phyloP scores from a whole-genome alignment of 2,797 vertebrate species.

The Apogon talboti region DNA sequence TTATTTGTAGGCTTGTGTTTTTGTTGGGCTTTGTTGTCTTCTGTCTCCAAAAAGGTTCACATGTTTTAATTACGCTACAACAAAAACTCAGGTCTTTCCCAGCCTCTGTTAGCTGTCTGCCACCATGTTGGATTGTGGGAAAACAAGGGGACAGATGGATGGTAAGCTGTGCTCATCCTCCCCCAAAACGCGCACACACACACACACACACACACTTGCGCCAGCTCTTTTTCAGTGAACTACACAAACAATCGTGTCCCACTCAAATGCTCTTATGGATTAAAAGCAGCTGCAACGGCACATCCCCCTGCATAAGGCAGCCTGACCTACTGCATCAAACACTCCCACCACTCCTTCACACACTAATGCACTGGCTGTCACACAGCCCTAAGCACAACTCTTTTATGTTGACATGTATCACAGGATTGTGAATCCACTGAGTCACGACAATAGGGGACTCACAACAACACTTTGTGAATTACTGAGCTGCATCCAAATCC shows the following conservation, averaged over 20 bases:
- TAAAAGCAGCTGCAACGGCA: conserved; percentile 63
- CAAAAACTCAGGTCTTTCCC: conserved; percentile 45
- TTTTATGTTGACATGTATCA: conserved; percentile 34
- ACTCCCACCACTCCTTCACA: conserved; percentile 13
- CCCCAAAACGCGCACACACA: conserved; percentile 13
- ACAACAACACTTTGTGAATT: conserved; percentile 7
- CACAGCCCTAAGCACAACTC: conserved; percentile 24
- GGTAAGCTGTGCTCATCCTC: conserved; percentile 40
- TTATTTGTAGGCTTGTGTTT: conserved; percentile 6
- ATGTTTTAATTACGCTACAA: conserved; percentile 65
- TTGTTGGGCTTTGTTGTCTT: conserved; percentile 31
- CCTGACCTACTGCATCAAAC: conserved; percentile 50
- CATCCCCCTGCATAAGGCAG: conserved; percentile 34
- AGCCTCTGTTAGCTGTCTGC: conserved; percentile 46
- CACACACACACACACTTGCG: conserved; percentile 27
- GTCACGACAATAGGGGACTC: conserved; percentile 13
- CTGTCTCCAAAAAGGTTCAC: conserved; percentile 39
- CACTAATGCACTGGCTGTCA: conserved; percentile 62
- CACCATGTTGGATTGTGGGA: conserved; percentile 44
- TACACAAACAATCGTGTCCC: conserved; percentile 64
- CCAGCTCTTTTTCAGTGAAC: conserved; percentile 58
- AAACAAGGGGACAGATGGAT: conserved; percentile 68
- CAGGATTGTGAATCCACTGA: conserved; percentile 20
- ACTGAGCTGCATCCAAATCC: conserved; percentile 8
- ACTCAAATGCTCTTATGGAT: conserved; percentile 67